Conservation (phyloP, 2,797 vertebrate species). For the Acridotheres tristis region DNA sequence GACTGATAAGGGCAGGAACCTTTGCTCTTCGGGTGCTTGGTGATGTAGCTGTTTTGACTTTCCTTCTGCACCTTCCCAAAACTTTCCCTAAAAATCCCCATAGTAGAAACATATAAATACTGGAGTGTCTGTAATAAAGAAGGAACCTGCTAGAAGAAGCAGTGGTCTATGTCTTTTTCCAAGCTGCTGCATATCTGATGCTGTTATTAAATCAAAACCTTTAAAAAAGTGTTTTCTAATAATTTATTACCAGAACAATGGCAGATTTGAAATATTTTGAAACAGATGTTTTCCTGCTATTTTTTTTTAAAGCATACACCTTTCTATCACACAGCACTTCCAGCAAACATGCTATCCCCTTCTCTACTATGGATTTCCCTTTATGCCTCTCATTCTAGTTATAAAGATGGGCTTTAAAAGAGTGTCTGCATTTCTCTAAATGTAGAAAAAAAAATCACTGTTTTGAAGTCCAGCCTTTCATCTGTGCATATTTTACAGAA, state of each 20-base stretch:
- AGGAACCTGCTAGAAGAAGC: too few relatives aligned
- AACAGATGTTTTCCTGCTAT: not conserved
- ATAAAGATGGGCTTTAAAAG: not conserved
- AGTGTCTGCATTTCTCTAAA: not conserved
- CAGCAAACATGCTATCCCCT: not conserved
- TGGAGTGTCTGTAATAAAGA: too few relatives aligned
- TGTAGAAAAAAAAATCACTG: not conserved
- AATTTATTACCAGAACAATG: not conserved
- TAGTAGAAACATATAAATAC: not conserved
- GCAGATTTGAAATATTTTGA: not conserved
- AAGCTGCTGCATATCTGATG: not conserved
- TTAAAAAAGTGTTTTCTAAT: not conserved
- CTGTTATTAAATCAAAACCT: not conserved
- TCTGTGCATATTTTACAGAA: not conserved
- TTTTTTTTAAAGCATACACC: not conserved
- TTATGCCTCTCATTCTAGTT: not conserved
- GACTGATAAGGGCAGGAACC: not conserved
- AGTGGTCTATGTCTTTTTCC: not conserved
- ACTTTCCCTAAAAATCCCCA: not conserved
- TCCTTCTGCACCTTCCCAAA: not conserved
- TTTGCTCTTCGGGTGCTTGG: not conserved
- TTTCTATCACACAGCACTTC: not conserved
- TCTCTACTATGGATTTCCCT: not conserved
- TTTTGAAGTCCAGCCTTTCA: not conserved
- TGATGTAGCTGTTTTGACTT: not conserved